Conservation (phyloP, 1,140 invertebrate genomes). For the Bombus terrestris region DNA sequence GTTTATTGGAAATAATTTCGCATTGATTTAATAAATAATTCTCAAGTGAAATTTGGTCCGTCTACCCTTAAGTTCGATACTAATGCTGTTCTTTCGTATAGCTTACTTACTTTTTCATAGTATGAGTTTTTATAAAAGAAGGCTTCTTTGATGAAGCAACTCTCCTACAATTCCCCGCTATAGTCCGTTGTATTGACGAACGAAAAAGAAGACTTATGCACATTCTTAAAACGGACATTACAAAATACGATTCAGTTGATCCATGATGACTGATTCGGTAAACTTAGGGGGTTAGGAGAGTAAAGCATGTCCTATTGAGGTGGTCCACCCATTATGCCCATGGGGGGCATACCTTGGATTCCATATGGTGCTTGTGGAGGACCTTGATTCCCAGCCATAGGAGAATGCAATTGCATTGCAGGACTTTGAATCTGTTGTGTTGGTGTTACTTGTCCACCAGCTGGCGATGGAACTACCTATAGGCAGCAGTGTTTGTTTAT, state of each 20-base stretch:
- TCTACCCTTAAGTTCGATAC: constrained; percentile 35
- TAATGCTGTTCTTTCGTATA: constrained; percentile 1
- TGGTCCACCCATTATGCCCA: constrained; percentile 84
- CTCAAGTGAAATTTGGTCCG: neutral
- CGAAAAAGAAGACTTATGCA: neutral
- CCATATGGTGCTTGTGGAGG: constrained; percentile 78
- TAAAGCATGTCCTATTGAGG: constrained; percentile 80
- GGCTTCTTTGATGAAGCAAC: neutral
- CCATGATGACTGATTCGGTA: constrained; percentile 71
- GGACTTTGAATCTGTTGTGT: constrained; percentile 84
- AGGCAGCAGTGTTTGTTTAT: neutral
- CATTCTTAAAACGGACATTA: constrained; percentile 28
- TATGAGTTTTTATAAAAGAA: neutral
- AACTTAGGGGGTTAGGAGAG: constrained; percentile 72
- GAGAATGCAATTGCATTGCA: constrained; percentile 82
- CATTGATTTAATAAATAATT: constrained; percentile 73
- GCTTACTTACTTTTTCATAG: neutral
- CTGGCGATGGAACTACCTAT: constrained; percentile 80
- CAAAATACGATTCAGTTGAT: constrained; percentile 69
- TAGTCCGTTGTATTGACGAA: constrained; percentile 17
- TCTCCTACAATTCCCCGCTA: constrained; percentile 69
- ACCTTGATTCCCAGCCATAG: constrained; percentile 78
- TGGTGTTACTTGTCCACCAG: constrained; percentile 80
- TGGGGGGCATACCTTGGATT: constrained; percentile 77
- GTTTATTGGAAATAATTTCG: constrained; percentile 70